Percentiles rank a stretch among this genome's conserved stretches.
Evolutionary conservation across 2,888 invertebrate genomes (phyloP).

Genomic region (Sipha maydis): DNA sequence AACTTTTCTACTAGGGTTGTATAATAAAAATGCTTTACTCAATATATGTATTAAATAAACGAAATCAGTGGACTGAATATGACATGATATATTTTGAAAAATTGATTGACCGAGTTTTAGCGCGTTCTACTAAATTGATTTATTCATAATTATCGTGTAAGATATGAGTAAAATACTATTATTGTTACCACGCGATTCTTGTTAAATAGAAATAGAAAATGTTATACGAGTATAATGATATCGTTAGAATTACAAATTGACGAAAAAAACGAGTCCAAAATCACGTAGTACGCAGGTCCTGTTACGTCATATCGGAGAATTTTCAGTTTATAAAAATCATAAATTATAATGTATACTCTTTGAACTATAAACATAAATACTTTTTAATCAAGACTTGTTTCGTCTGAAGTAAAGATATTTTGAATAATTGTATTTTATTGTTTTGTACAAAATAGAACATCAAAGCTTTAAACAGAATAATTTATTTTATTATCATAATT

Average conservation of each 20-base stretch:
- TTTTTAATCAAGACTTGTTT: too few species aligned
- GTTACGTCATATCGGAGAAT: too few species aligned
- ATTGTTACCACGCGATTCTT: neutral
- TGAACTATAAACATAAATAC: too few species aligned
- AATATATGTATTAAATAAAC: neutral
- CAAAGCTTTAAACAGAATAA: neutral
- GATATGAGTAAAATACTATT: neutral
- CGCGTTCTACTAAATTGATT: neutral
- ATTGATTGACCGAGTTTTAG: conserved; percentile 5
- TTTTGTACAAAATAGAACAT: neutral
- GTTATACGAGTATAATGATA: neutral
- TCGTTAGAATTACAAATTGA: neutral
- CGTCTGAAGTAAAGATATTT: too few species aligned
- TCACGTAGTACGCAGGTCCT: too few species aligned
- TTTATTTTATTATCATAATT: neutral
- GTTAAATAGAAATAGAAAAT: neutral
- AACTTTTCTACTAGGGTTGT: too few species aligned
- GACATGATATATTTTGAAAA: neutral
- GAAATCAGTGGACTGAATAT: conserved; percentile 1
- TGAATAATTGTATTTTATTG: too few species aligned
- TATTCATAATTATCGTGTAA: neutral
- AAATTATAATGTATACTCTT: too few species aligned
- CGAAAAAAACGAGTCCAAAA: neutral
- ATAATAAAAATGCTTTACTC: too few species aligned
- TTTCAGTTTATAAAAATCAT: too few species aligned